A percentile compares a stretch with the other conserved stretches of the same genome.
These are phyloP conservation scores for Cyanistes caeruleus DNA, from an alignment of 2,113 vertebrate species.

Conservation along the genomic window DNA sequence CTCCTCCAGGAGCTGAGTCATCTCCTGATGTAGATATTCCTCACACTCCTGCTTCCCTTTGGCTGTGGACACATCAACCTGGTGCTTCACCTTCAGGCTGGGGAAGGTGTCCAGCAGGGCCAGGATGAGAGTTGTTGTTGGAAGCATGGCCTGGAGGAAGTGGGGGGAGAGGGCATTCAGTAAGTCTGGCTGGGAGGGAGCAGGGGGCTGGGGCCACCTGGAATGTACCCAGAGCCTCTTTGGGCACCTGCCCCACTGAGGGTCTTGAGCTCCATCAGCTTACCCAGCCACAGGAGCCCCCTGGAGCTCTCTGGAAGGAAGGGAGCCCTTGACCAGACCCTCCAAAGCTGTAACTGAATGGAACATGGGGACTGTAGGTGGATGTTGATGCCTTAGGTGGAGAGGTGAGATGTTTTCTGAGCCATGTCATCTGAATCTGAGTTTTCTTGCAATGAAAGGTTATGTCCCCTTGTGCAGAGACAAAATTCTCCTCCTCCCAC, in stretches of 20 bases:
- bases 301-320: not conserved
- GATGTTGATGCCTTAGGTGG: not conserved
- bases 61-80: no score
- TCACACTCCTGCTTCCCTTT: fast-evolving
- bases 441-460: not conserved
- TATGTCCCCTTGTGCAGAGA: not conserved
- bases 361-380: fast-evolving
- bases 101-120: not conserved
- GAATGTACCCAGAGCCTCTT: not conserved
- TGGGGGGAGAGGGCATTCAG: not conserved
- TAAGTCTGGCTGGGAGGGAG: not conserved
- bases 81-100: not conserved
- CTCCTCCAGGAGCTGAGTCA: not conserved
- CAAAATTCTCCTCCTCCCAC: not conserved
- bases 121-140: not conserved
- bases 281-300: not conserved
- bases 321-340: not conserved
- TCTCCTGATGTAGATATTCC: not conserved
- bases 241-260: not conserved
- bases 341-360: not conserved
- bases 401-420: not conserved
- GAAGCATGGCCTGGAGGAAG: not conserved
- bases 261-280: not conserved
- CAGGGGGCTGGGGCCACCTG: no score
- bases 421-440: fast-evolving